Base-by-base conservation (phyloP, 2,797 vertebrate genomes). In the Oreortyx pictus region DNA sequence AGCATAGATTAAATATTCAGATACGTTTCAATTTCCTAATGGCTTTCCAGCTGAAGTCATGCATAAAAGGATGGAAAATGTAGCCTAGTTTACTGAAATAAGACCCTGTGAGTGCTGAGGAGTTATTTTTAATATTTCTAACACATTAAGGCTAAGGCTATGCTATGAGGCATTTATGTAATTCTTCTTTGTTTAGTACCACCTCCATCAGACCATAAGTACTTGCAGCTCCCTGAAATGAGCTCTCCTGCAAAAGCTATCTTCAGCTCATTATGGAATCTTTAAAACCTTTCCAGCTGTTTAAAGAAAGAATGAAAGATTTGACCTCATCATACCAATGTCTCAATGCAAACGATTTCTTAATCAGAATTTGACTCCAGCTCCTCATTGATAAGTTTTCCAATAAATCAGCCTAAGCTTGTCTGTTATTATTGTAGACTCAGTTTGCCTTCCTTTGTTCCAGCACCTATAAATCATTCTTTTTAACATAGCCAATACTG, bases 71-170 rank as follows among this genome's bases (percentile, higher is more conserved):
- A 89, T 43, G 46, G 79, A 81, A 85, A 86, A 82, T 1, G 3
- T 9, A 66, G 24, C 44, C 60, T 0, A 0, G 56, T 76, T 92
- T 59, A 77, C 66, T 94, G 88, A 92, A 95, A 87, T 50, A 70
- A 82, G 66, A 41, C n/a, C 71, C 71, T 47, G 35, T 35, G 83
- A 79, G 84, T 73, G 82, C 3, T 80, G 41, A 76, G 29, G 43
- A 93, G 64, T 65, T 94, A 92, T 61, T 84, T 94, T 94, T 90
- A 93, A 92, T 84, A 92, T 87, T 87, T 75, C 16, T 66, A 77
- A 81, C 56, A 77, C 61, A 77, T 12, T 33, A 91, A 71, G 71
- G 43, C 22, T 33, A 91, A 71, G 71, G 43, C 22, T 79, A 46
- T 80, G 57, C 60, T 92, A 57, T 68, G 41, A 66, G 41, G 54